Evolutionary conservation across 2,888 invertebrate species (phyloP), one percentile per base, ranked within the genome.

Genomic region (Idaea dimidiata): DNA sequence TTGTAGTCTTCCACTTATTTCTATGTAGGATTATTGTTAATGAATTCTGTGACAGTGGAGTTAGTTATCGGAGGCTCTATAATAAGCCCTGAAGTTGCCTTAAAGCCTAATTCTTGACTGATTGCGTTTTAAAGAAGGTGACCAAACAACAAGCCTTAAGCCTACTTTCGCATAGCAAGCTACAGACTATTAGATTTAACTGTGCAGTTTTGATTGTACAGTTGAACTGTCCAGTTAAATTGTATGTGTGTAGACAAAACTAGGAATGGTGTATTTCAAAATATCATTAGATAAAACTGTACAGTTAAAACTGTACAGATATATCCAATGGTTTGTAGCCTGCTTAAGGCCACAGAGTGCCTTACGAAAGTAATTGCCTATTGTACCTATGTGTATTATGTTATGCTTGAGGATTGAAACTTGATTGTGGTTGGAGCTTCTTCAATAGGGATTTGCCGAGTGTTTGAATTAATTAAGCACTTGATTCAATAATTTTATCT

Each of bases 1-100:
- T 99, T 74, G 94, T 97, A 65, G 94, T 97, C 75, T 99, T 99
- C 91, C 98, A 99, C 89, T 93, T 98, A 77, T 98, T 99, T 92
- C 93, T 99, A 32, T 97, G 97, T 90, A 97, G 98, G 88, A 94
- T 98, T 73, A 96, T 99, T 71, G 96, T 97, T 91, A 97, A 96
- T 76, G 98, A 98, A 83, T 97, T 97, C 84, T 97, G 97, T 83
- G 95, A 95, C 72, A 94, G 93, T 60, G 94, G 95, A 69, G 95
- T 95, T 76, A 95, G 94, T 78, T 94, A 95, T 75, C 93, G 94
- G 80, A 93, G 94, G 83, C 93, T 96, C 72, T 96, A 96, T 83
- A 95, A 94, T 79, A 96, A 95, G 88, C 94, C 95, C 75, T 95
- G 91, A 94, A 74, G 59, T 65, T 60, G 43, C 43, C 43, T 43